A percentile compares a stretch with the other conserved stretches of the same genome.
These are phyloP conservation scores for Cephus pygmeus DNA, from an alignment of 2,888 invertebrate species.

Conservation along the genomic window DNA sequence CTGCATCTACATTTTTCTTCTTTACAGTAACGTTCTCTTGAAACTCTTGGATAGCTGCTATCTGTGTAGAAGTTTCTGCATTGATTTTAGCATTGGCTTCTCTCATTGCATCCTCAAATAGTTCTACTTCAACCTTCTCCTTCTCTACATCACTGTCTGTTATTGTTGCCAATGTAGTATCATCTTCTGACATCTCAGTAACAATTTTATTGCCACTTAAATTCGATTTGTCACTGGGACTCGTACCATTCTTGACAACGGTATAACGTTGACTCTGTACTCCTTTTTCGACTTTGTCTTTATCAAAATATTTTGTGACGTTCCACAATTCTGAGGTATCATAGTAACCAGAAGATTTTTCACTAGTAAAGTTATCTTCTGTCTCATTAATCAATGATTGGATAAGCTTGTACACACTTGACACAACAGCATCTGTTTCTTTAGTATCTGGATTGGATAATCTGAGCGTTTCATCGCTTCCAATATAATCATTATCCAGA, in stretches of 20 bases:
- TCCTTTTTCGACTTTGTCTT: neutral
- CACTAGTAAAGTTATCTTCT: neutral
- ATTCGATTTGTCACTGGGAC: neutral
- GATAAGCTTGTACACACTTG: conserved; percentile 46
- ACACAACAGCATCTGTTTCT: conserved; percentile 41
- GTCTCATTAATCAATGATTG: conserved; percentile 29
- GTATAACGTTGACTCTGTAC: conserved; percentile 2
- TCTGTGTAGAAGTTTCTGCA: conserved; percentile 1
- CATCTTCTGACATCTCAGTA: neutral
- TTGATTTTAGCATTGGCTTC: conserved; percentile 2
- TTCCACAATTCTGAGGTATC: conserved; percentile 19
- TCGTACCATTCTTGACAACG: neutral
- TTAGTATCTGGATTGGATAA: conserved; percentile 27
- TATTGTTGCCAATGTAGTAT: neutral
- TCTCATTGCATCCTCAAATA: conserved; percentile 26
- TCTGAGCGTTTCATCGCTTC: conserved; percentile 25
- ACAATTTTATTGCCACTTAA: neutral
- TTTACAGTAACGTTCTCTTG: neutral
- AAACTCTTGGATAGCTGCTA: neutral
- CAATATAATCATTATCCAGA: conserved; percentile 30
- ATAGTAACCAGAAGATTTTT: conserved; percentile 16
- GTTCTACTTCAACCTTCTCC: conserved; percentile 19
- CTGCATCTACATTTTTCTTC: neutral
- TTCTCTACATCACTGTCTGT: too few species aligned
- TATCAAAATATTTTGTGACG: conserved; percentile 26